Evolutionary conservation across 2,113 vertebrate species (phyloP).

Genomic region (Laticauda laticaudata): DNA sequence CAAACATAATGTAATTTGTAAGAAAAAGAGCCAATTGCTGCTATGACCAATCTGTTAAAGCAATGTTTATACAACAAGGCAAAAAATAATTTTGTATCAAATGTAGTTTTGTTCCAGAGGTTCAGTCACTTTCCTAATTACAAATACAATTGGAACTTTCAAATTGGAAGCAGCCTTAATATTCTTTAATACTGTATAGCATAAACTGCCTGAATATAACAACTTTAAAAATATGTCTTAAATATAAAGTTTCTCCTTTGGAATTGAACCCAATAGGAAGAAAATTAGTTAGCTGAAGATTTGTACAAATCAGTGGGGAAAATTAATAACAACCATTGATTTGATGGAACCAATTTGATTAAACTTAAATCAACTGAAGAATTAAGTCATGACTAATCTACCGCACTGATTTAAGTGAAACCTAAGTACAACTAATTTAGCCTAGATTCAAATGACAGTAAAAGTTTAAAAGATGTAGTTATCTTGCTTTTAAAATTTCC

Average conservation of each 20-base stretch:
- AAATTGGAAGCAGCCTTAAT: not conserved
- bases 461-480: not conserved
- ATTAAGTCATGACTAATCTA: not conserved
- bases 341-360: not conserved
- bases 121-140: not conserved
- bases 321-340: not conserved
- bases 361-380: not conserved
- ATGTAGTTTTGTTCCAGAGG: not conserved
- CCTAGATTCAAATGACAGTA: not conserved
- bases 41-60: not conserved
- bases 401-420: not conserved
- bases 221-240: not conserved
- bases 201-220: not conserved
- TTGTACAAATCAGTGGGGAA: not conserved
- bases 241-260: not conserved
- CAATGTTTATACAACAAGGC: not conserved
- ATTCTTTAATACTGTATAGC: not conserved
- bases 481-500: not conserved
- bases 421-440: not conserved
- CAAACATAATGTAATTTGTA: not conserved
- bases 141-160: slow-evolving; percentile 17
- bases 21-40: not conserved
- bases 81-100: not conserved
- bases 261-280: not conserved
- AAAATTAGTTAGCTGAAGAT: not conserved